Evolutionary conservation across 2,888 invertebrate genomes (phyloP).

Genomic region (Thymelicus lineola): DNA sequence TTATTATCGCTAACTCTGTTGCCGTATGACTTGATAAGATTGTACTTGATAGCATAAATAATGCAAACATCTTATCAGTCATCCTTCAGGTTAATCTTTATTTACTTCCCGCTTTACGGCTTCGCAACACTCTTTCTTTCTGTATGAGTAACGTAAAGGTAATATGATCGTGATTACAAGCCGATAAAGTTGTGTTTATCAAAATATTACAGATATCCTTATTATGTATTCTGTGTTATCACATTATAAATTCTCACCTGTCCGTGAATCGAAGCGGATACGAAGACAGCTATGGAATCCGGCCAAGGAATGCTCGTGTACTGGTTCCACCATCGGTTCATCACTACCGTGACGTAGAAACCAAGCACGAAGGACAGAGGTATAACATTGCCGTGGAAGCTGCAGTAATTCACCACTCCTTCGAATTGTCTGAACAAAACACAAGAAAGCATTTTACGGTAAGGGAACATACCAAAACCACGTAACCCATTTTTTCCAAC

Average conservation of each 20-base stretch:
- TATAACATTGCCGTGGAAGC: constrained; percentile 93
- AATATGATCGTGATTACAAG: not conserved
- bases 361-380: constrained; percentile 97
- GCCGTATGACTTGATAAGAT: constrained; percentile 24
- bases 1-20: constrained; percentile 2
- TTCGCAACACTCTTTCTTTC: not conserved
- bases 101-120: not conserved
- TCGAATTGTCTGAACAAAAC: constrained; percentile 88
- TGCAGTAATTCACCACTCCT: constrained; percentile 93
- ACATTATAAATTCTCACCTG: constrained; percentile 78
- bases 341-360: constrained; percentile 96
- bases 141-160: not conserved
- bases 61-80: constrained; percentile 16
- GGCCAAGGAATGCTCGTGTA: constrained; percentile 94
- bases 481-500: too few species aligned
- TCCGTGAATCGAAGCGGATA: constrained; percentile 93
- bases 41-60: constrained; percentile 21
- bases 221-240: too few species aligned
- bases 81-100: constrained; percentile 2
- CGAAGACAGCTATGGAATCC: constrained; percentile 94
- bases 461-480: too few species aligned
- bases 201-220: too few species aligned
- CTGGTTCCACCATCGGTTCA: constrained; percentile 97
- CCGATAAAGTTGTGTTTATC: not conserved
- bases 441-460: not conserved